Conservation (phyloP, 2,113 vertebrate genomes). For the Elanus axillaris region DNA sequence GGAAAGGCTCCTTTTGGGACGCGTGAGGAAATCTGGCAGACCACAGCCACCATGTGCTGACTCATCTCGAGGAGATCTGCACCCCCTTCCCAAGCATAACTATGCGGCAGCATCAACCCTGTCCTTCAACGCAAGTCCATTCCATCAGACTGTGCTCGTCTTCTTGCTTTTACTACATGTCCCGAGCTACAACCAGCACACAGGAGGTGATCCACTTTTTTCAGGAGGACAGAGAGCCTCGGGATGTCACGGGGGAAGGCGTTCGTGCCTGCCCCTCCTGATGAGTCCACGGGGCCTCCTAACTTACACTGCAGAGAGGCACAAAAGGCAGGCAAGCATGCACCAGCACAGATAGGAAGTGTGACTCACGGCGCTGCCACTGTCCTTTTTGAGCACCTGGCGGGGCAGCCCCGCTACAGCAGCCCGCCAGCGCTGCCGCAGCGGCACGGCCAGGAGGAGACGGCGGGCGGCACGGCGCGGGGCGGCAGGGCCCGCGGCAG, state of each 20-base stretch:
- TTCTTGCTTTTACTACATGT: not conserved
- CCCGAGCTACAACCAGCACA: not conserved
- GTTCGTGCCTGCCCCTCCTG: not conserved
- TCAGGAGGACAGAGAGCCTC: not conserved
- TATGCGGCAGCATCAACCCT: not conserved
- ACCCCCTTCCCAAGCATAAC: not conserved
- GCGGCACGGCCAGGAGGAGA: rapidly evolving
- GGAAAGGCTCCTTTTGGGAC: not conserved
- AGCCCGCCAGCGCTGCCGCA: not conserved
- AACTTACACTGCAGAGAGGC: not conserved
- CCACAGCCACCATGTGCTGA: not conserved
- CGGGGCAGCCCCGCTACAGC: not conserved
- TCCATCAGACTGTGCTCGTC: not conserved
- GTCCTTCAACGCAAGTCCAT: not conserved
- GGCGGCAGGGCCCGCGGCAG: not conserved
- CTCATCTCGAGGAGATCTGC: not conserved
- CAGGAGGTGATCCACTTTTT: not conserved
- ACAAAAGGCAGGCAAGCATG: not conserved
- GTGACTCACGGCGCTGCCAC: rapidly evolving
- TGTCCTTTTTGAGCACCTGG: rapidly evolving
- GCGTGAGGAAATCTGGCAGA: not conserved
- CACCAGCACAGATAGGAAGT: not conserved
- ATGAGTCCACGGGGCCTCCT: not conserved
- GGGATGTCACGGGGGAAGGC: not conserved
- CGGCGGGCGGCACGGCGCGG: not conserved